Evolutionary conservation across 2,888 invertebrate species (phyloP).

Genomic region (Perithous albicinctus): DNA sequence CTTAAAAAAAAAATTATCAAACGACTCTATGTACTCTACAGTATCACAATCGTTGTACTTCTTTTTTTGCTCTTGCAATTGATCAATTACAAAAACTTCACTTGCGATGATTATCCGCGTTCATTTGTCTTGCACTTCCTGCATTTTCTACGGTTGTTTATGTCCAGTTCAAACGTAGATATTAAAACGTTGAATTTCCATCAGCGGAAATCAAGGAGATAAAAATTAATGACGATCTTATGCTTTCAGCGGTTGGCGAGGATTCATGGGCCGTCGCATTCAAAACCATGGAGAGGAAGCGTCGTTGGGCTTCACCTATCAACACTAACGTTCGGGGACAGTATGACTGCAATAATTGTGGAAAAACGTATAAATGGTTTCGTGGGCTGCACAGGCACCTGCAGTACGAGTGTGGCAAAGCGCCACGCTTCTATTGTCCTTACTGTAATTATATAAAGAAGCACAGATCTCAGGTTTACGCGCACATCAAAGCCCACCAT

Average conservation of each 20-base stretch:
- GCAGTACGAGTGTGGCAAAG: slow-evolving; percentile 74
- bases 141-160: not conserved
- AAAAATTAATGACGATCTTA: slow-evolving; percentile 21
- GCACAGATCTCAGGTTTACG: slow-evolving; percentile 70
- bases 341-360: slow-evolving; percentile 78
- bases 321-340: slow-evolving; percentile 59
- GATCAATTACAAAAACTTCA: not conserved
- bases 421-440: slow-evolving; percentile 71
- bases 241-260: slow-evolving; percentile 57
- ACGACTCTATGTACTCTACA: not conserved
- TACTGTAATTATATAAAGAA: slow-evolving; percentile 70
- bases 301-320: slow-evolving; percentile 13
- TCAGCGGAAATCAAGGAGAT: not conserved
- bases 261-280: slow-evolving; percentile 22
- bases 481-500: slow-evolving; percentile 67
- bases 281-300: not conserved
- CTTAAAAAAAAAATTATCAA: not conserved
- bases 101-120: not conserved
- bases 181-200: not conserved
- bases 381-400: slow-evolving; percentile 73
- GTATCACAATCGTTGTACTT: not conserved
- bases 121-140: not conserved
- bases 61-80: not conserved
- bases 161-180: not conserved
- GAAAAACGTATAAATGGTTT: slow-evolving; percentile 78